Percentiles rank a stretch among this genome's conserved stretches.
phyloP scores from a whole-genome alignment of 2,888 invertebrate species.

The Lepetodrilus schrolli region DNA sequence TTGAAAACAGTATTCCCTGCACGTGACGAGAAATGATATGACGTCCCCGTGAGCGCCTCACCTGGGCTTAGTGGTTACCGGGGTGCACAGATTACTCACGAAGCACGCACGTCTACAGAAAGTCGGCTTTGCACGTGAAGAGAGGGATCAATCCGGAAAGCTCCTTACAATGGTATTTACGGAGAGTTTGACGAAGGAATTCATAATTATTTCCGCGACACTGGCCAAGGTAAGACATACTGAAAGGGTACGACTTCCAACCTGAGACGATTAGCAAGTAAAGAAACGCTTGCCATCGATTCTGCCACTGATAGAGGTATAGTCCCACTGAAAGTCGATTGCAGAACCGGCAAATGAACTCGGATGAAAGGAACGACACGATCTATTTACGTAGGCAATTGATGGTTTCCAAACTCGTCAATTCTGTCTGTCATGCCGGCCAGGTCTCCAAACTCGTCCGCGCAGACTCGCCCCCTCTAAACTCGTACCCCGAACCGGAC shows the following conservation, averaged over 20 bases:
- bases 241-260: conserved; percentile 16
- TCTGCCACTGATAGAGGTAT: background rate
- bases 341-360: conserved; percentile 14
- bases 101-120: background rate
- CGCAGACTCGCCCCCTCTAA: background rate
- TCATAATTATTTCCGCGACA: conserved; percentile 23
- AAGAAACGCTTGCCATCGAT: background rate
- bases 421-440: background rate
- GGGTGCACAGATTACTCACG: background rate
- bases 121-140: background rate
- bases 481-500: background rate
- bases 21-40: background rate
- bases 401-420: background rate
- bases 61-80: conserved; percentile 5
- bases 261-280: conserved; percentile 10
- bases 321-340: conserved; percentile 18
- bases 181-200: conserved; percentile 24
- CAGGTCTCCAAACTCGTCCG: background rate
- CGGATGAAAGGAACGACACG: conserved; percentile 3
- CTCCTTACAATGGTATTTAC: conserved; percentile 20
- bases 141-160: background rate
- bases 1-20: no score
- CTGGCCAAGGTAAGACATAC: conserved; percentile 17
- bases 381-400: conserved; percentile 4
- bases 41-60: background rate